Conservation (phyloP, 2,797 vertebrate genomes). For the Miichthys miiuy region DNA sequence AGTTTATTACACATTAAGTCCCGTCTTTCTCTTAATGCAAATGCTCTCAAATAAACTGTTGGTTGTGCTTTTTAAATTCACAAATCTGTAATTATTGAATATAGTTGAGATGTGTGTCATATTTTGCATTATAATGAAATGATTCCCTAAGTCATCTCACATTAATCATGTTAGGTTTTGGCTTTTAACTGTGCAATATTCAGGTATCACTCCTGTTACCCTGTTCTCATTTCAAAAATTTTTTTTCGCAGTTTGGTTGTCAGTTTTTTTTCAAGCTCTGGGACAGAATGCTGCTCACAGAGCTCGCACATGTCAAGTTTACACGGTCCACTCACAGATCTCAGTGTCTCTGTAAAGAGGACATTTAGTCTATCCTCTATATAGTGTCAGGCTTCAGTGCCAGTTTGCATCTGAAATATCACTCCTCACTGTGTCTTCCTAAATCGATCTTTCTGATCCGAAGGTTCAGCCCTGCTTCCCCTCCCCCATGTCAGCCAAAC, state of each 20-base stretch:
- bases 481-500: not conserved
- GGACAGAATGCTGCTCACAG: constrained; percentile 18
- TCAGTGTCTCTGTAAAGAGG: constrained; percentile 13
- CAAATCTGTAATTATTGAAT: constrained; percentile 22
- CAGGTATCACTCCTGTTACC: constrained; percentile 66
- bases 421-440: constrained; percentile 11
- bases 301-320: constrained; percentile 26
- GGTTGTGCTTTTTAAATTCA: constrained; percentile 18
- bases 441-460: constrained; percentile 1
- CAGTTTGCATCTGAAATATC: constrained; percentile 26
- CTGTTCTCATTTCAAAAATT: constrained; percentile 53
- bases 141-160: constrained; percentile 14
- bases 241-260: constrained; percentile 68
- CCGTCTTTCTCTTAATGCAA: constrained; percentile 26
- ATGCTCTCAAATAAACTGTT: not conserved
- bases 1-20: constrained; percentile 55
- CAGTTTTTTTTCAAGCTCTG: constrained; percentile 31
- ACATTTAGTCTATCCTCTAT: constrained; percentile 8
- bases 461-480: constrained; percentile 4
- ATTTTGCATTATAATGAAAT: constrained; percentile 36
- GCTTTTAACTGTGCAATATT: constrained; percentile 66
- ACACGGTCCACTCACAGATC: constrained; percentile 26
- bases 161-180: constrained; percentile 16
- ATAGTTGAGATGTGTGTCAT: constrained; percentile 26
- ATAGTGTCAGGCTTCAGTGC: not conserved